Evolutionary conservation across 2,797 vertebrate genomes (phyloP).

Genomic region (Paramormyrops hopkinsi): DNA sequence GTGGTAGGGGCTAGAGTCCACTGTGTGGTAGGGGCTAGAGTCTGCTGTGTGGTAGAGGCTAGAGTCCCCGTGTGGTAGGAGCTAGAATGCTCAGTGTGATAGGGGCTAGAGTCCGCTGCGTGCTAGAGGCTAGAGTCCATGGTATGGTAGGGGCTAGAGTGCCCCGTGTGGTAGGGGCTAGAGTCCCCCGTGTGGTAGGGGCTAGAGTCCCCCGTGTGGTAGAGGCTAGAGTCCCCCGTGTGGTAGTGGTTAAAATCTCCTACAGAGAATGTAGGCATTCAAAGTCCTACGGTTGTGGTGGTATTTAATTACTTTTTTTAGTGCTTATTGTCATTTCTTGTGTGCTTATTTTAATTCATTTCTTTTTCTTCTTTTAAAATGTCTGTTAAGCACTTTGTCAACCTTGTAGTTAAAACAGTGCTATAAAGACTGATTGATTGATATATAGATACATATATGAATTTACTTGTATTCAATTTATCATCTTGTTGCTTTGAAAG

Average conservation of each 20-base stretch:
- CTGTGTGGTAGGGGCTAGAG: too few relatives aligned
- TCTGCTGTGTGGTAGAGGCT: too few relatives aligned
- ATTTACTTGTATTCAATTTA: neutral
- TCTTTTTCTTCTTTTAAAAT: neutral
- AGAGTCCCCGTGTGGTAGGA: too few relatives aligned
- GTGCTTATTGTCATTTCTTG: neutral
- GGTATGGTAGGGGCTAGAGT: too few relatives aligned
- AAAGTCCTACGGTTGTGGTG: neutral
- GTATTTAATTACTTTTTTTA: neutral
- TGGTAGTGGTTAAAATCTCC: neutral
- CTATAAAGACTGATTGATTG: neutral
- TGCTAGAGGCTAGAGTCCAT: too few relatives aligned
- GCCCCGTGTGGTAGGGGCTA: neutral
- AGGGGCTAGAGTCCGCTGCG: too few relatives aligned
- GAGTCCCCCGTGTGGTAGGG: rapidly evolving
- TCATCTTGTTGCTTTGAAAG: neutral
- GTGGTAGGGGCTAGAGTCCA: too few relatives aligned
- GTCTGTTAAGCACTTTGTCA: neutral
- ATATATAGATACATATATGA: neutral
- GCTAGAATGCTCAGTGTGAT: too few relatives aligned
- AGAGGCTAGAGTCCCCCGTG: too few relatives aligned
- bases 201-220: neutral
- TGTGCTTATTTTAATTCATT: neutral
- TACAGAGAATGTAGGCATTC: neutral
- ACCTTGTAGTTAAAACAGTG: neutral